phyloP scores from a whole-genome alignment of 2,113 vertebrate species.

The Passer domesticus region DNA sequence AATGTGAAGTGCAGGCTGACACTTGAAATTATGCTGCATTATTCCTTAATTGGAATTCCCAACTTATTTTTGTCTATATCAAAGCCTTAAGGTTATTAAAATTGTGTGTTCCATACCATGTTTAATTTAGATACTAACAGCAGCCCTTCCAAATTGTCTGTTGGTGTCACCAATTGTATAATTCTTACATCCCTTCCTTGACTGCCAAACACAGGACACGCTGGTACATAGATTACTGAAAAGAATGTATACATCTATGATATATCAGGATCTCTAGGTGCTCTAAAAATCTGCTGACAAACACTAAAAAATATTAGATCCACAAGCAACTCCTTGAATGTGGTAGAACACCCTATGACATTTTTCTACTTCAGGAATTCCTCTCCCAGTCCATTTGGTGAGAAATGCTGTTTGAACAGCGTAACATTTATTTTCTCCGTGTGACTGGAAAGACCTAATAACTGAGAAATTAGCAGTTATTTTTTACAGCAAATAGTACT shows the following conservation, averaged over 20 bases:
- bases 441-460: neutral
- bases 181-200: neutral
- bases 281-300: neutral
- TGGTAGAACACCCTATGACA: neutral
- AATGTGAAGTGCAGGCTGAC: neutral
- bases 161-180: neutral
- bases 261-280: neutral
- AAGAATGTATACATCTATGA: neutral
- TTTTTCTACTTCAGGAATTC: neutral
- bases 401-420: neutral
- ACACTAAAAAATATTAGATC: neutral
- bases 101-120: neutral
- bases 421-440: neutral
- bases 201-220: neutral
- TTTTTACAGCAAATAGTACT: neutral
- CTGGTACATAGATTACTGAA: neutral
- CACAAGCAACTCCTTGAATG: neutral
- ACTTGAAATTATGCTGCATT: constrained; percentile 22
- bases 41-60: constrained; percentile 1
- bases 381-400: neutral
- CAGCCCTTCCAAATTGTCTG: neutral
- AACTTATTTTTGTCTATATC: neutral
- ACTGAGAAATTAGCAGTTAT: neutral
- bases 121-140: constrained; percentile 17
- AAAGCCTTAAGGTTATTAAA: constrained; percentile 16